Base-by-base conservation (phyloP, 2,888 invertebrate genomes). In the Campoplex capitator region DNA sequence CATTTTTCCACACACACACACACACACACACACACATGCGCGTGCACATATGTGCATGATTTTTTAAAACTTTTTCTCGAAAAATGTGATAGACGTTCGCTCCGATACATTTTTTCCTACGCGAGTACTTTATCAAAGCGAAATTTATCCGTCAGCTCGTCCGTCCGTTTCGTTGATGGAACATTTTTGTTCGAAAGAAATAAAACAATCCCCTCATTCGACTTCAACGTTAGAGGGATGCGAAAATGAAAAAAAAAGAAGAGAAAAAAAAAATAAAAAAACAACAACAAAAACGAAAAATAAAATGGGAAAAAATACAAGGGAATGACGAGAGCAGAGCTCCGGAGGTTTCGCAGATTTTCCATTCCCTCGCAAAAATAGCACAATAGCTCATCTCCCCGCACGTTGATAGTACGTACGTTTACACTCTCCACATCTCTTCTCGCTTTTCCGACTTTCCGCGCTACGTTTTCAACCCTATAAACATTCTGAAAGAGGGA, bases 371-470 rank as follows among this genome's bases (percentile, higher is more conserved):
- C 92, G 87, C 75, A 92, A 93, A 93, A 94, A 93, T 93, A 93
- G 92, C 92, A 94, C 94, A 94, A 94, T 94, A 94, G 93, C 93
- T 94, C 94, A 94, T 94, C 94, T 92, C 92, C 91, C 92, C 91
- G 91, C 90, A 92, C 90, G 92, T 93, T 93, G 93, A 93, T 93
- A 93, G 91, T 89, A 91, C 90, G 68, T 78, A 70, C 68, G 67
- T 56, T 74, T 78, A 54, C 65, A 78, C 51, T 45, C 70, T 54
- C 67, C 76, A 11, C 48, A 74, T 56, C 79, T 58, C 51, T 42
- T 48, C 70, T 78, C 62, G 58, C 42, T 71, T 62, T 71, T 75
- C 83, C 62, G 76, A 58, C 56, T 77, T 83, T 83, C 70, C 76
- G 70, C 56, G 68, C 28, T 42, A 75, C 84, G 77, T 78, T 87